phyloP scores from a whole-genome alignment of 1,140 invertebrate species.

The Spodoptera frugiperda region DNA sequence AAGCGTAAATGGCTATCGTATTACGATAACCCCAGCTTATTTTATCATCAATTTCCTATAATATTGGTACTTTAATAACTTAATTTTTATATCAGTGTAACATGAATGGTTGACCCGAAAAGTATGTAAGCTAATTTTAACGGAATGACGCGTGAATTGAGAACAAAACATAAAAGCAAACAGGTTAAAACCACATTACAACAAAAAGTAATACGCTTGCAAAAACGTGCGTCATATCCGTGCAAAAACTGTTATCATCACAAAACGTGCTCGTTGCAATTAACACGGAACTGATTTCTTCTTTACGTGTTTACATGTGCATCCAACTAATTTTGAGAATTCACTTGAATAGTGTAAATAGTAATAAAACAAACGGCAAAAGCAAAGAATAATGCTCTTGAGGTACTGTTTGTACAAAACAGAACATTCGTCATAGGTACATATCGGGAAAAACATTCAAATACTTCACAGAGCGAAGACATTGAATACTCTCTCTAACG shows the following conservation, averaged over 20 bases:
- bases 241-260: neutral
- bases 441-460: constrained; percentile 7
- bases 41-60: constrained; percentile 8
- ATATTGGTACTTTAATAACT: neutral
- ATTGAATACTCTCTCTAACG: neutral
- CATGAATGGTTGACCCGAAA: neutral
- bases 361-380: too few relatives aligned
- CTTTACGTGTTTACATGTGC: neutral
- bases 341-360: too few relatives aligned
- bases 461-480: neutral
- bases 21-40: constrained; percentile 12
- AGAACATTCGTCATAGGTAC: neutral
- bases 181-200: neutral
- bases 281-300: neutral
- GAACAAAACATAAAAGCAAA: neutral
- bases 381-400: neutral
- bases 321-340: too few relatives aligned
- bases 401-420: neutral
- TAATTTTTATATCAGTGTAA: neutral
- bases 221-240: neutral
- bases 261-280: neutral
- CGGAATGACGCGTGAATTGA: neutral
- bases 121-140: neutral
- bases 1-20: constrained; percentile 1
- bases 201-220: constrained; percentile 6